Evolutionary conservation across 2,888 invertebrate species (phyloP), one percentile per base, ranked within the genome.

Genomic region (Drosophila limbata): DNA sequence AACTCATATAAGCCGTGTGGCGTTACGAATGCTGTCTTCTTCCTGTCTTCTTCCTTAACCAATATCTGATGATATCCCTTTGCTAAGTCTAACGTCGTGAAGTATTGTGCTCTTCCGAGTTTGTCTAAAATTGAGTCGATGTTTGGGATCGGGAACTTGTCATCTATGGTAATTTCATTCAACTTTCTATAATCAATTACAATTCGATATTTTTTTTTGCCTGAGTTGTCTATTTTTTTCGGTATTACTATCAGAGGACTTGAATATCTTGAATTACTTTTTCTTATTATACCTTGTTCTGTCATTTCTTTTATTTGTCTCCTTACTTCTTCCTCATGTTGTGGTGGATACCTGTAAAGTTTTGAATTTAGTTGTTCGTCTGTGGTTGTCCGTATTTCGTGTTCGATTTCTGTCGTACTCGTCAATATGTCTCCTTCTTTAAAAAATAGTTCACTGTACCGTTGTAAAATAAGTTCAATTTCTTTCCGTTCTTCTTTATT

Each of bases 71-170:
- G 62, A 51, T 62, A 71, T 28, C 70, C 56, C 44, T 70, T 66
- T 10, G 42, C 56, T 62, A 81, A 81, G 45, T 89, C 86, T n/a
- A 60, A 15, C 13, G 59, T 59, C 13, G 47, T 37, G 21, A 59
- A 51, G 31, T 60, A 61, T 51, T 19, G 88, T 64, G 15, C 80
- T 81, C 3, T 84, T 61, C 44, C 84, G 19, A 79, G 74, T 83
- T 69, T 66, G 33, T 61, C 66, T 9, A 61, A 25, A 21, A 60
- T 84, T 79, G 48, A 44, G 48, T 64, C 66, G 61, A 48, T 71
- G 72, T 55, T 57, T 55, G 28, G 81, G 63, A 61, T 52, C 48
- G 67, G 67, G 35, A 42, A 68, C 37, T 56, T 68, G n/a, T 68
- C 61, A 45, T 55, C 44, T 28, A 68, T 35, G 13, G 67, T 62